Base-by-base conservation (phyloP, 2,888 invertebrate species). In the Sipha maydis region DNA sequence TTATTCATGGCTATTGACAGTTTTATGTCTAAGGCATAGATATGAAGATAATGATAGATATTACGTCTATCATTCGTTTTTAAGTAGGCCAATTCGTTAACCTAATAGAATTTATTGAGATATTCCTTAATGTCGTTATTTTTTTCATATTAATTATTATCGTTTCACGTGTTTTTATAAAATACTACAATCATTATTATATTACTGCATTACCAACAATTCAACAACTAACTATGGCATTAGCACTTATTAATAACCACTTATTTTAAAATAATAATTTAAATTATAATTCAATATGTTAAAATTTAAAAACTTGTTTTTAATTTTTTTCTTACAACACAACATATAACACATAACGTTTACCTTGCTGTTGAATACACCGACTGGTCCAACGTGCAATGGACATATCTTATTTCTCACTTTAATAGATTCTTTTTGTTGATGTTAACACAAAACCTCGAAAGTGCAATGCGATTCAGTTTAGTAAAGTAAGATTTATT, bases 121-220 rank as follows among this genome's bases (percentile, higher is more conserved):
- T 28, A 54, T 76, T 76, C 38, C 75, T 76, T 61, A 76, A 8
- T 41, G 4, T 31, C 28, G 14, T 84, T 38, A 61, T 76, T 38
- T 75, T 84, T 75, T 61, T 83, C 28, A 28, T 38, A 48, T 38
- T 76, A 38, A 80, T 76, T 61, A 84, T 76, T 61, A 84, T 76
- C 41, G 38, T 71, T 34, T 31, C 73, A 54, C 73, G n/a, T 79
- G 78, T 31, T 14, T 38, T 41, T 9, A 28, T 56, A 34, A 28
- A n/a, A 73, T 34, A 54, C 25, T 48, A 7, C 3, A 21, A 25
- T 61, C 61, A 7, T 61, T 48, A 48, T 2, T 56, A 56, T 31
- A 8, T 21, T 34, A 61, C 34, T 38, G 38, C 38, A 61, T 67
- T 28, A 84, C 61, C 67, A 76, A 76, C 25, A 75, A 28, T 21